A percentile compares a stretch with the other conserved stretches of the same genome.
phyloP scores from a whole-genome alignment of 1,140 invertebrate genomes.

The Drosophila pseudoobscura region DNA sequence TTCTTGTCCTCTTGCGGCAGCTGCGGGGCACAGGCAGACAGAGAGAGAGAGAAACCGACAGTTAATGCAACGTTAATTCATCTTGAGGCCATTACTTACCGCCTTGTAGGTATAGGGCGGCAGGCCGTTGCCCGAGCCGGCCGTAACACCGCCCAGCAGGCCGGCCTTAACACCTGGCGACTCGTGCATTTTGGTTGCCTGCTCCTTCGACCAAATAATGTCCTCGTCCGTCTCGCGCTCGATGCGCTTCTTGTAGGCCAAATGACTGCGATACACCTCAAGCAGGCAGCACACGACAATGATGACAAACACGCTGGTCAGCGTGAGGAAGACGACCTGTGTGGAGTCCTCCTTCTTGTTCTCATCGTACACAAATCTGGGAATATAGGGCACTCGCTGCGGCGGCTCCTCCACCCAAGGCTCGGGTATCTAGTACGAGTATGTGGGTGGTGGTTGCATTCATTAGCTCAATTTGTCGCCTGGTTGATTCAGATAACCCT shows the following conservation, averaged over 20 bases:
- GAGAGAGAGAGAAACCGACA: neutral
- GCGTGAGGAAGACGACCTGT: constrained; percentile 89
- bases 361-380: constrained; percentile 87
- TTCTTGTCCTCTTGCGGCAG: constrained; percentile 81
- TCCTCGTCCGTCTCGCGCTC: constrained; percentile 88
- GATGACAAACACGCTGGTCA: constrained; percentile 88
- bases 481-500: constrained; percentile 33
- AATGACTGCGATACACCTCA: constrained; percentile 87
- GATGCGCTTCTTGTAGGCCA: constrained; percentile 87
- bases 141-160: constrained; percentile 1
- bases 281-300: constrained; percentile 87
- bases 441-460: constrained; percentile 31
- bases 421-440: constrained; percentile 84
- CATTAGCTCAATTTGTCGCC: constrained; percentile 66
- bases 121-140: constrained; percentile 33
- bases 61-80: constrained; percentile 37
- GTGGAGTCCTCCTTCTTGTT: constrained; percentile 90
- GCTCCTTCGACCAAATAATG: constrained; percentile 87
- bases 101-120: constrained; percentile 79
- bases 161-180: constrained; percentile 82
- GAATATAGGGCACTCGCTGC: constrained; percentile 88
- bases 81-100: constrained; percentile 61
- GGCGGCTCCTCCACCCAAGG: constrained; percentile 93
- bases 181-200: constrained; percentile 86
- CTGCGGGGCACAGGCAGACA: constrained; percentile 34